A percentile compares a stretch with the other conserved stretches of the same genome.
These are phyloP conservation scores for Ginglymostoma cirratum DNA, from an alignment of 2,113 vertebrate species.

Conservation along the genomic window DNA sequence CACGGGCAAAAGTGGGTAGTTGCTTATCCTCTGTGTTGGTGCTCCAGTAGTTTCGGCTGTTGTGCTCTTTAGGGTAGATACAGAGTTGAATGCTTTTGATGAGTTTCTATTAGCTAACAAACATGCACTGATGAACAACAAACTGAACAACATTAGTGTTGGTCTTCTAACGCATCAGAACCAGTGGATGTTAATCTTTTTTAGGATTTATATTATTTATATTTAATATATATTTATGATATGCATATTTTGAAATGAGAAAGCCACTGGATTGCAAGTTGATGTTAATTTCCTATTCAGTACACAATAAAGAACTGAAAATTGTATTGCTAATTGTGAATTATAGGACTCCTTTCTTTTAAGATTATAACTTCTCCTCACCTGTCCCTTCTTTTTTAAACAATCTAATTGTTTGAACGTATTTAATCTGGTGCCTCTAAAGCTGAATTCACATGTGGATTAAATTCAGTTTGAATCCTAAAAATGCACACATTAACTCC, in stretches of 20 bases:
- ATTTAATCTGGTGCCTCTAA: neutral
- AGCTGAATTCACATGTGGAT: neutral
- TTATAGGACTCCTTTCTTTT: neutral
- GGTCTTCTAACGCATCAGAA: neutral
- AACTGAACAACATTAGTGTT: neutral
- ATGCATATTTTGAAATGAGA: neutral
- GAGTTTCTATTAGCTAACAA: neutral
- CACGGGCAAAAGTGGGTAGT: neutral
- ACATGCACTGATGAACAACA: neutral
- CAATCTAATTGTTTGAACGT: neutral
- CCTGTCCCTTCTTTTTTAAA: neutral
- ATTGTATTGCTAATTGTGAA: neutral
- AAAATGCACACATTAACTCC: neutral
- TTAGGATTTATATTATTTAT: neutral
- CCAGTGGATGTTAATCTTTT: neutral
- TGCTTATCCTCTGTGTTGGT: neutral
- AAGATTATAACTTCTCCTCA: neutral
- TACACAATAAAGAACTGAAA: neutral
- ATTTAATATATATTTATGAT: no score
- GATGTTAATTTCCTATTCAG: neutral
- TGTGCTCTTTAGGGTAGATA: neutral
- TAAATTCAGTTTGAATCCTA: neutral
- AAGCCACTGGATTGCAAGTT: no score
- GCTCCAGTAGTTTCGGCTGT: neutral
- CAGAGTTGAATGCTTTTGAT: neutral